These are phyloP conservation scores for Molanna angustata DNA, from an alignment of 2,888 invertebrate genomes.

Conservation along the genomic window DNA sequence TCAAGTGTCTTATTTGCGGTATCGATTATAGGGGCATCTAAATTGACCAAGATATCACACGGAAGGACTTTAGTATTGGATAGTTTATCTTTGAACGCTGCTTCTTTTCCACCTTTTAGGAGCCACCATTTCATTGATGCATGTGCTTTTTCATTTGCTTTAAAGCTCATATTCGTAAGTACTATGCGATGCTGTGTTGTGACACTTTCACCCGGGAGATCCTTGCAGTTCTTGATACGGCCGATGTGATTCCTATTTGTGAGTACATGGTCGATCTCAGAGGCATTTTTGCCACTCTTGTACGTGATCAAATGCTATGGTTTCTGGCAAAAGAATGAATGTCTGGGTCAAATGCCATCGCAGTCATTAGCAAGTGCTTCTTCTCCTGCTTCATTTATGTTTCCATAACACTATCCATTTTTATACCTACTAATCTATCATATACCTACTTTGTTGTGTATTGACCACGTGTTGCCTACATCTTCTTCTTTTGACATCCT, in stretches of 20 bases:
- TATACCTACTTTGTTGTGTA: too few relatives aligned
- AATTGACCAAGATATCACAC: not conserved
- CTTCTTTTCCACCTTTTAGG: not conserved
- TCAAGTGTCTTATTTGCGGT: too few relatives aligned
- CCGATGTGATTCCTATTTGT: not conserved
- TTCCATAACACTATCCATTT: not conserved
- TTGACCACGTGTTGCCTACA: too few relatives aligned
- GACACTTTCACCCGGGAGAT: not conserved
- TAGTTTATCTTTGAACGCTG: slow-evolving; percentile 1
- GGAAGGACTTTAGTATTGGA: slow-evolving; percentile 1
- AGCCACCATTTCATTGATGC: not conserved
- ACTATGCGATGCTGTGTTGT: slow-evolving; percentile 1
- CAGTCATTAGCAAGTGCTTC: not conserved
- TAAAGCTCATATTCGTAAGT: slow-evolving; percentile 1
- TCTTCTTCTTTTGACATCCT: too few relatives aligned
- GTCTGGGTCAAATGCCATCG: too few relatives aligned
- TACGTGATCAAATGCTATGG: not conserved
- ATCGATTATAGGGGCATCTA: slow-evolving; percentile 2
- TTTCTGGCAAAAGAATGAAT: not conserved
- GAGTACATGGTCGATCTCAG: not conserved
- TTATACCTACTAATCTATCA: too few relatives aligned
- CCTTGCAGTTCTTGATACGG: slow-evolving; percentile 3
- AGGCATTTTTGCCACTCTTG: not conserved
- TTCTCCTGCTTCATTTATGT: not conserved
- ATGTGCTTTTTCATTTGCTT: slow-evolving; percentile 2